Evolutionary conservation across 2,888 invertebrate genomes (phyloP).

Genomic region (Ichneumoninae sp.): DNA sequence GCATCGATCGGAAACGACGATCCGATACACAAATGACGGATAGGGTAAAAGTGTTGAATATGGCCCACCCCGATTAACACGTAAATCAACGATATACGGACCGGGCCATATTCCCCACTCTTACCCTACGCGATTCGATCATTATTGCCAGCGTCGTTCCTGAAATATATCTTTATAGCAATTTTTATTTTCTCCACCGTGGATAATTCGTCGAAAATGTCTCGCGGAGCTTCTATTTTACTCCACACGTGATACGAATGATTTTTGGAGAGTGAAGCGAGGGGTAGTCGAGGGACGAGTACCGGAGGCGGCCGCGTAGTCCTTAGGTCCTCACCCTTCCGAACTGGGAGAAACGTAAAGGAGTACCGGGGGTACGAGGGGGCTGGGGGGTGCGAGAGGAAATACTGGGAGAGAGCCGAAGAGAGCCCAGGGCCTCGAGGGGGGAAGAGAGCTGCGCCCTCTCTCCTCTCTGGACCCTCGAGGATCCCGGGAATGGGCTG

Average conservation of each 20-base stretch:
- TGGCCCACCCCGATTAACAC: too few species aligned
- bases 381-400: slow-evolving; percentile 33
- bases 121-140: not conserved
- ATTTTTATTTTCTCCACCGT: not conserved
- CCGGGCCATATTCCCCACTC: too few species aligned
- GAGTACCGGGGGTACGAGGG: slow-evolving; percentile 29
- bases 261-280: not conserved
- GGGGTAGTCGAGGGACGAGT: not conserved
- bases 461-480: slow-evolving; percentile 63
- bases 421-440: slow-evolving; percentile 29
- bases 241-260: slow-evolving; percentile 34
- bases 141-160: not conserved
- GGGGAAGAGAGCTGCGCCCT: slow-evolving; percentile 54
- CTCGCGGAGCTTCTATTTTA: not conserved
- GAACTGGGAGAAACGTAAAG: slow-evolving; percentile 13
- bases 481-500: slow-evolving; percentile 66
- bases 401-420: slow-evolving; percentile 38
- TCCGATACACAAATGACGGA: not conserved
- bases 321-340: slow-evolving; percentile 32
- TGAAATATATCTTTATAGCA: not conserved
- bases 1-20: not conserved
- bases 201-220: slow-evolving; percentile 19
- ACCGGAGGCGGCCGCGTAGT: slow-evolving; percentile 1
- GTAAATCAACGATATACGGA: too few species aligned
- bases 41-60: not conserved